phyloP scores from a whole-genome alignment of 2,888 invertebrate species.

The Philhelius pedissequus region DNA sequence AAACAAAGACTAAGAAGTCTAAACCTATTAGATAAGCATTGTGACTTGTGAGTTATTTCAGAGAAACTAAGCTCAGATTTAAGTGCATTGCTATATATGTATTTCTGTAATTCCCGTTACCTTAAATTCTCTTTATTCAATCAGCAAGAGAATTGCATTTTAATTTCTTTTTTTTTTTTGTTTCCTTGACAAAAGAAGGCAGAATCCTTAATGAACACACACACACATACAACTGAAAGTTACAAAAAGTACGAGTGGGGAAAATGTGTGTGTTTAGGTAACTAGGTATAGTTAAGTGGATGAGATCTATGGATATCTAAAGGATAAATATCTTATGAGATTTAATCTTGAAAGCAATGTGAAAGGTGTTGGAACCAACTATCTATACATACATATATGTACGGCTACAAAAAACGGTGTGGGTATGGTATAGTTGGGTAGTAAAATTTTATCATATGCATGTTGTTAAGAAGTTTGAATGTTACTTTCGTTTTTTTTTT shows the following conservation, averaged over 20 bases:
- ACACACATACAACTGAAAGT: too few relatives aligned
- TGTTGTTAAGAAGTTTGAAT: conserved; percentile 38
- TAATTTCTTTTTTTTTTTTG: conserved; percentile 6
- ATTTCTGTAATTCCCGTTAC: not conserved
- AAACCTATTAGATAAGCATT: conserved; percentile 39
- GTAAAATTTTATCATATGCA: conserved; percentile 39
- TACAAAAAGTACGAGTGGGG: not conserved
- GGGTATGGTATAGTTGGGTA: not conserved
- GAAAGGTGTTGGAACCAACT: conserved; percentile 20
- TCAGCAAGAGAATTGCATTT: conserved; percentile 38
- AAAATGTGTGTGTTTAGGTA: too few relatives aligned
- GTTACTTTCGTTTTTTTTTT: not conserved
- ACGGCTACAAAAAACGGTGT: not conserved
- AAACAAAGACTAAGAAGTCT: not conserved
- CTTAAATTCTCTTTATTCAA: not conserved
- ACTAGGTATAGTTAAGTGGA: conserved; percentile 28
- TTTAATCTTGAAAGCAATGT: not conserved
- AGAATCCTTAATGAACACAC: conserved; percentile 42
- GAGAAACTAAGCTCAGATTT: conserved; percentile 29
- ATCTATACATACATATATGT: too few relatives aligned
- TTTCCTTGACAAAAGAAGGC: not conserved
- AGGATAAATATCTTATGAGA: conserved; percentile 5
- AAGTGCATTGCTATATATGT: not conserved
- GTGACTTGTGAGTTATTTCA: conserved; percentile 23
- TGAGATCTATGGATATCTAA: conserved; percentile 2